Percentiles rank a stretch among this genome's conserved stretches.
These are phyloP conservation scores for Myotis brandtii DNA, from an alignment of 2,113 vertebrate genomes.

Conservation along the genomic window DNA sequence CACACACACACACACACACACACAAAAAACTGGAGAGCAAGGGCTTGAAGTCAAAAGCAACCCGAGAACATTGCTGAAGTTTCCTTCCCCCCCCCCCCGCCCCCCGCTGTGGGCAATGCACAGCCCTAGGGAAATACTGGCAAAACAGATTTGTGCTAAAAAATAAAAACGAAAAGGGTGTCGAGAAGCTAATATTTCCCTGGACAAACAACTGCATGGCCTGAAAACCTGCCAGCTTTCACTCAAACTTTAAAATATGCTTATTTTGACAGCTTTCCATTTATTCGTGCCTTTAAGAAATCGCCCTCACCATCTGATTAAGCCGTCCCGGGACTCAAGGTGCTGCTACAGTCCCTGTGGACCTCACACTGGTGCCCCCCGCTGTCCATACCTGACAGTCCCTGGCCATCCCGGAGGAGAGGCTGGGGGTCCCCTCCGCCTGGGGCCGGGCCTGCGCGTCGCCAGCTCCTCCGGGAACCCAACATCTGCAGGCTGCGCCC, in stretches of 20 bases:
- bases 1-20: too few species aligned
- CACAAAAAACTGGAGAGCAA: background rate
- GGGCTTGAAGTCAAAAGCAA: constrained; percentile 46
- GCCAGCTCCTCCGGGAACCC: constrained; percentile 22
- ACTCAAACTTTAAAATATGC: constrained; percentile 57
- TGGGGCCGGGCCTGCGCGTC: background rate
- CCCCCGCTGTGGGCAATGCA: background rate
- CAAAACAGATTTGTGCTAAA: constrained; percentile 48
- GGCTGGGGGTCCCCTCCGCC: background rate
- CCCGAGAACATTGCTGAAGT: constrained; percentile 38
- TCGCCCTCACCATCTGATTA: constrained; percentile 1
- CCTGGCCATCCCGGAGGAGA: background rate
- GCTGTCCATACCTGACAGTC: constrained; percentile 46
- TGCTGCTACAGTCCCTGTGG: background rate
- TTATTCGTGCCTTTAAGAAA: constrained; percentile 39
- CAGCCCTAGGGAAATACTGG: constrained; percentile 27
- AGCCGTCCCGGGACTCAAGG: background rate
- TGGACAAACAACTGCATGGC: background rate
- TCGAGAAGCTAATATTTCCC: constrained; percentile 20
- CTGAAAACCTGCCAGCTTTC: constrained; percentile 45
- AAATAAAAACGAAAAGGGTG: background rate
- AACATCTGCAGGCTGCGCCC: constrained; percentile 64
- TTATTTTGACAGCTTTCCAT: constrained; percentile 70
- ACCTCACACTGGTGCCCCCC: background rate
- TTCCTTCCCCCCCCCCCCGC: background rate